Evolutionary conservation across 2,113 vertebrate genomes (phyloP).

Genomic region (Zootoca vivipara): DNA sequence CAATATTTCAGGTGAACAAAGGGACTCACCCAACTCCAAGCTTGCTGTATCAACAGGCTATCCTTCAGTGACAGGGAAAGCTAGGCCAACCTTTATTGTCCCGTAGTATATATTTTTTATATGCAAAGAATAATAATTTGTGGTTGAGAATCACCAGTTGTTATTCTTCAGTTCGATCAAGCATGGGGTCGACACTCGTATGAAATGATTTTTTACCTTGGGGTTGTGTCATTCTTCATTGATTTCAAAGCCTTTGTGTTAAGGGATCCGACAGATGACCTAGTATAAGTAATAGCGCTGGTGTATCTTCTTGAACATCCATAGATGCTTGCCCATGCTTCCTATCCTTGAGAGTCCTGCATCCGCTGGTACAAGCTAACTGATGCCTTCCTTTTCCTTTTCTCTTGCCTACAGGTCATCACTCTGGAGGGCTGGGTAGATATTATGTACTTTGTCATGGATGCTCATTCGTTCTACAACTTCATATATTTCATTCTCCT

Average conservation of each 20-base stretch:
- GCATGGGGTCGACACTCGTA: not conserved
- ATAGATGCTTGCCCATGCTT: not conserved
- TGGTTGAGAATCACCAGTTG: not conserved
- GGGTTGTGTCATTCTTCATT: not conserved
- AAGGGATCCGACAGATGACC: not conserved
- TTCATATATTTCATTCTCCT: constrained; percentile 99
- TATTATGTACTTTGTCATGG: constrained; percentile 99
- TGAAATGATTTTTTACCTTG: not conserved
- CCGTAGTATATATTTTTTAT: not conserved
- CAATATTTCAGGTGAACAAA: constrained; percentile 93
- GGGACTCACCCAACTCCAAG: not conserved
- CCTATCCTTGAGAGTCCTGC: not conserved
- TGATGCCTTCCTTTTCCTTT: constrained; percentile 8
- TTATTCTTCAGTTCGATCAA: not conserved
- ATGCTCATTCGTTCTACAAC: constrained; percentile 98
- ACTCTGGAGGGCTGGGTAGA: constrained; percentile 99
- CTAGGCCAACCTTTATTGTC: not conserved
- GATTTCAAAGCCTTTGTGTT: not conserved
- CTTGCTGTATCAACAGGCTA: not conserved
- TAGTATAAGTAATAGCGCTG: not conserved
- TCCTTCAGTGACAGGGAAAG: not conserved
- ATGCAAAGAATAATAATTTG: not conserved
- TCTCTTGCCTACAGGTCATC: constrained; percentile 84
- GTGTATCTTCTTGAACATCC: not conserved
- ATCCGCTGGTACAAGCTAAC: not conserved